Percentiles rank a stretch among this genome's conserved stretches.
Conservation (phyloP, 2,888 invertebrate species). For the Oscheius sp. region DNA sequence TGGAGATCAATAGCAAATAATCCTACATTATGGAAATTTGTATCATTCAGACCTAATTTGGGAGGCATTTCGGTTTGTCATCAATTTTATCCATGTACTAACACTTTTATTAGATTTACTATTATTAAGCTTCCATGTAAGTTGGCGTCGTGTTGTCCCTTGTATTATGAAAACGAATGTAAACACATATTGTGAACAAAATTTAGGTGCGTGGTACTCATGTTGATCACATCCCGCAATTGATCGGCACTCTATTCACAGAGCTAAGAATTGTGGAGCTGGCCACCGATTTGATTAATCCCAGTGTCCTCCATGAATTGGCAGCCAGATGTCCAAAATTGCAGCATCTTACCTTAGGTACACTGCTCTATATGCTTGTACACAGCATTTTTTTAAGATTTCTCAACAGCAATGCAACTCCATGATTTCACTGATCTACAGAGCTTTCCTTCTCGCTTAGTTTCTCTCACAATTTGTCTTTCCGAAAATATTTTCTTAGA, state of each 20-base stretch:
- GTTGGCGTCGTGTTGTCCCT: neutral
- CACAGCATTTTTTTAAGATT: conserved; percentile 81
- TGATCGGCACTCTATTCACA: conserved; percentile 80
- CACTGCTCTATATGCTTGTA: neutral
- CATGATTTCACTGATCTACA: conserved; percentile 99
- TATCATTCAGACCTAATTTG: conserved; percentile 94
- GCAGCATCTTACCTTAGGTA: conserved; percentile 87
- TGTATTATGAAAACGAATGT: neutral
- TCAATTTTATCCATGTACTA: too few species aligned
- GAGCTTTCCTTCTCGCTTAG: conserved; percentile 95
- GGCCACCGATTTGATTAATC: conserved; percentile 94
- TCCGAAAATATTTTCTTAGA: conserved; percentile 99
- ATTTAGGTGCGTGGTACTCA: conserved; percentile 58
- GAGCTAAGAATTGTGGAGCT: conserved; percentile 90
- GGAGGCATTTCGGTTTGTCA: conserved; percentile 89
- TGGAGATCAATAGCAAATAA: conserved; percentile 97
- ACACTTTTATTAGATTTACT: neutral
- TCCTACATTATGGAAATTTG: conserved; percentile 92
- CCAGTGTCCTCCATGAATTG: conserved; percentile 94
- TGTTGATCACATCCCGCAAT: conserved; percentile 61
- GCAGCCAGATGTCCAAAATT: conserved; percentile 94
- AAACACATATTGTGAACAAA: neutral
- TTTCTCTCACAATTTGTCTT: conserved; percentile 93
- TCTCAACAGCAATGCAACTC: conserved; percentile 96
- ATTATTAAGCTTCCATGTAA: neutral